Percentiles rank a stretch among this genome's conserved stretches.
phyloP scores from a whole-genome alignment of 2,797 vertebrate genomes.

The Uromys caudimaculatus region DNA sequence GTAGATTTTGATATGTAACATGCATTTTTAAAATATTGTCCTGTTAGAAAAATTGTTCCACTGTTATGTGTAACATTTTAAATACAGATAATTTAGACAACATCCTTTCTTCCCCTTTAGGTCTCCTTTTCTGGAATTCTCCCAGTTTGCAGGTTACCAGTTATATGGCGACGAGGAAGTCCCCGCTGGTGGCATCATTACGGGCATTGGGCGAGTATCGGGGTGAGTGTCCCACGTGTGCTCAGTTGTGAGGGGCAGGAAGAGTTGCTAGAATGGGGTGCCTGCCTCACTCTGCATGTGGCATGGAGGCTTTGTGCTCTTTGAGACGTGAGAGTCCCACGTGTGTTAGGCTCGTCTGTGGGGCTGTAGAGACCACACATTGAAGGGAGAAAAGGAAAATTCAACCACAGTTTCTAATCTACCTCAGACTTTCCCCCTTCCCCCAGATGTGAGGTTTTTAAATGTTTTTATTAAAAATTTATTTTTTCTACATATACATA shows the following conservation, averaged over 20 bases:
- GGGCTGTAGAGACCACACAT: constrained; percentile 2
- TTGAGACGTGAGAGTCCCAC: background rate
- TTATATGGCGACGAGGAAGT: constrained; percentile 96
- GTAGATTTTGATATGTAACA: background rate
- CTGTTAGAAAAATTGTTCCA: background rate
- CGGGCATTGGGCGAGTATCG: constrained; percentile 95
- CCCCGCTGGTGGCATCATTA: constrained; percentile 96
- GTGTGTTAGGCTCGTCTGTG: background rate
- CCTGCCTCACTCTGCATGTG: background rate
- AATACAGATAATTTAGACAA: background rate
- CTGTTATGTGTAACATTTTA: background rate
- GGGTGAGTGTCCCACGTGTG: constrained; percentile 90
- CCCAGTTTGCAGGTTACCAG: constrained; percentile 97
- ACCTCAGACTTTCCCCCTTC: background rate
- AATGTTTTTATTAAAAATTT: background rate
- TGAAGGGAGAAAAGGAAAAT: background rate
- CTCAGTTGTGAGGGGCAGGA: background rate
- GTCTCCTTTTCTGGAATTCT: constrained; percentile 97
- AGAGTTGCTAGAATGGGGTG: background rate
- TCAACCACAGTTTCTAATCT: background rate
- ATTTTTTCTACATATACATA: background rate
- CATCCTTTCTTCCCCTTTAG: constrained; percentile 83
- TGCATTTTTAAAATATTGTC: background rate
- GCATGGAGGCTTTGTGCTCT: background rate
- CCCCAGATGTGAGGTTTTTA: background rate